Evolutionary conservation across 35 echinoderm and acorn worm genomes (phyloP).

Genomic region (Diadema setosum): DNA sequence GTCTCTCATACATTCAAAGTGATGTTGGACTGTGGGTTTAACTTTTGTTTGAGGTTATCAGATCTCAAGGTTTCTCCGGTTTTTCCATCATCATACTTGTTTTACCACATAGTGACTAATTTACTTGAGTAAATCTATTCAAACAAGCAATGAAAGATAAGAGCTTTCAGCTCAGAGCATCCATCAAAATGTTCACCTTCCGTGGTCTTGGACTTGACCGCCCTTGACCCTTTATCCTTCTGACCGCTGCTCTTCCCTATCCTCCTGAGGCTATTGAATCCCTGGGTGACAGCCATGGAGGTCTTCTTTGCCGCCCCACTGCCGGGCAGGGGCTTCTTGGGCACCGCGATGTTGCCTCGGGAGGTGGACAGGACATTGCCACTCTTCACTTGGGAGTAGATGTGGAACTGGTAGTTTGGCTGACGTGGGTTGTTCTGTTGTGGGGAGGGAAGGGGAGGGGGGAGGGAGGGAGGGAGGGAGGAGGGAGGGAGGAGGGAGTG

Average conservation of each 20-base stretch:
- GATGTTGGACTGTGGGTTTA: too few species aligned
- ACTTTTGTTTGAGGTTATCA: too few species aligned
- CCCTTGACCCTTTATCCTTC: constrained; percentile 23
- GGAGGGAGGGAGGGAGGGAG: too few species aligned
- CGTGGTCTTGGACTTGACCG: constrained; percentile 42
- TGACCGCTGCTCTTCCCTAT: constrained; percentile 22
- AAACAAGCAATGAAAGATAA: too few species aligned
- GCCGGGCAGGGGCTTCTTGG: neutral
- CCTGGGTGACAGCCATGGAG: constrained; percentile 29
- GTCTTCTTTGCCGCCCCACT: constrained; percentile 27
- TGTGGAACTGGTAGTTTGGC: constrained; percentile 81
- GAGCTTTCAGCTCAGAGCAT: too few species aligned
- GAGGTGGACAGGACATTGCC: constrained; percentile 20
- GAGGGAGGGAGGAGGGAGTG: too few species aligned
- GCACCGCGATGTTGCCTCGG: neutral
- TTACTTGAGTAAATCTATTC: too few species aligned
- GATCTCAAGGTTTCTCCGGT: neutral
- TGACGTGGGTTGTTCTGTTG: constrained; percentile 59
- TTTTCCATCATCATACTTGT: neutral
- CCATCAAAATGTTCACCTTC: constrained; percentile 39
- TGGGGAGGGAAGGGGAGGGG: neutral
- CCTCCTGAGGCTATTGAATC: constrained; percentile 73
- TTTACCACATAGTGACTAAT: neutral
- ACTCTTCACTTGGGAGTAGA: constrained; percentile 45
- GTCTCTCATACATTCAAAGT: too few species aligned